phyloP scores from a whole-genome alignment of 2,888 invertebrate genomes.

The Drosophila percnosoma region DNA sequence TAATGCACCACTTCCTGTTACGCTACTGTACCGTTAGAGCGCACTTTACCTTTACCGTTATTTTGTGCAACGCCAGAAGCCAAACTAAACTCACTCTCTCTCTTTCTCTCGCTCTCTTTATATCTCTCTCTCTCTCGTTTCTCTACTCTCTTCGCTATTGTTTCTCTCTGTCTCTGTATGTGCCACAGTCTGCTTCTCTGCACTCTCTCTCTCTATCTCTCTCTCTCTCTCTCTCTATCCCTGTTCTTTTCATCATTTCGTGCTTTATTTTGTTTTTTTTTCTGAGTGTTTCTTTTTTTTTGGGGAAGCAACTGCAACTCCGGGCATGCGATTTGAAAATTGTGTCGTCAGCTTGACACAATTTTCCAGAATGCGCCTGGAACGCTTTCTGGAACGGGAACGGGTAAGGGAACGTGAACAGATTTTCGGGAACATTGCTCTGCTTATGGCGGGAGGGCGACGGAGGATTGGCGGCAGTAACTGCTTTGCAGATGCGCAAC shows the following conservation, averaged over 20 bases:
- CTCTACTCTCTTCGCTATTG: constrained; percentile 14
- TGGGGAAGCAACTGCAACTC: constrained; percentile 69
- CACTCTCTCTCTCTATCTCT: constrained; percentile 11
- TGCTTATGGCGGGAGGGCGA: not conserved
- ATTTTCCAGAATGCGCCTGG: constrained; percentile 83
- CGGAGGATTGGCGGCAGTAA: not conserved
- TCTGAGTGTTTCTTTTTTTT: constrained; percentile 11
- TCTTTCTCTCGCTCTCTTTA: constrained; percentile 12
- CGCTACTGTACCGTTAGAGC: constrained; percentile 75
- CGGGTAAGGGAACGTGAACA: constrained; percentile 44
- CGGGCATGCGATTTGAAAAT: constrained; percentile 80
- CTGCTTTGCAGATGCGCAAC: constrained; percentile 65
- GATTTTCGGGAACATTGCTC: constrained; percentile 35
- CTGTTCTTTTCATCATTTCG: constrained; percentile 9
- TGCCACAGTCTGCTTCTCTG: constrained; percentile 21
- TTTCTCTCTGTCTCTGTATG: constrained; percentile 5
- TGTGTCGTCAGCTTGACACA: constrained; percentile 83
- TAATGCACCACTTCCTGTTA: constrained; percentile 82
- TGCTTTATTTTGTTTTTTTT: constrained; percentile 19
- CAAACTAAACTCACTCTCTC: constrained; percentile 24
- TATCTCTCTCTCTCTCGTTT: constrained; percentile 9
- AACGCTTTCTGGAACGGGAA: constrained; percentile 56
- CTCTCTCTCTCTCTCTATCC: constrained; percentile 10
- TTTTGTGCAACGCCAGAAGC: constrained; percentile 70
- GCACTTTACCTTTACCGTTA: constrained; percentile 63